phyloP scores from a whole-genome alignment of 2,888 invertebrate species.

The Hydroisotoma schaefferi region DNA sequence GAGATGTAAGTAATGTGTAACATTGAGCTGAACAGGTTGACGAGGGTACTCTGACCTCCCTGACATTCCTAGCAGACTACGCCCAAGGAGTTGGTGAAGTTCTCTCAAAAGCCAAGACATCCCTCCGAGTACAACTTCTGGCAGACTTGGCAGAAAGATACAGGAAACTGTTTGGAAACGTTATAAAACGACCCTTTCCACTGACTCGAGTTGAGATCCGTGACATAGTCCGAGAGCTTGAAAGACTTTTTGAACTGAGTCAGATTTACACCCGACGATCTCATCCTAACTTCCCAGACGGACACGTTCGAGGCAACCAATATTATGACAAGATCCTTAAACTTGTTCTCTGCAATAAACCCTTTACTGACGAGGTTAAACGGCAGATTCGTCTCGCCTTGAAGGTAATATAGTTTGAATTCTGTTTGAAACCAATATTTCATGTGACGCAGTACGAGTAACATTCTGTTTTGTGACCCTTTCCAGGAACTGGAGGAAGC shows the following conservation, averaged over 20 bases:
- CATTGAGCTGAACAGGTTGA: no score
- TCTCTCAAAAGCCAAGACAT: neutral
- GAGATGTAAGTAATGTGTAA: no score
- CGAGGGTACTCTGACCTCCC: neutral
- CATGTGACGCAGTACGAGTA: no score
- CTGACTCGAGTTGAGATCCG: conserved; percentile 21
- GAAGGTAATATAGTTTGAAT: conserved; percentile 6
- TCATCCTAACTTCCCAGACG: conserved; percentile 10
- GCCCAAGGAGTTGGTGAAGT: neutral
- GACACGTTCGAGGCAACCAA: neutral
- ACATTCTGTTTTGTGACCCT: no score
- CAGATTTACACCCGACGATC: conserved; percentile 19
- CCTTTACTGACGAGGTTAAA: conserved; percentile 14
- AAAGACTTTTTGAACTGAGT: conserved; percentile 21
- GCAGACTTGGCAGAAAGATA: neutral
- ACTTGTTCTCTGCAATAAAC: conserved; percentile 3
- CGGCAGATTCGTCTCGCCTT: conserved; percentile 2
- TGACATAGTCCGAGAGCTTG: conserved; percentile 29
- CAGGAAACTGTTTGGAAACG: neutral
- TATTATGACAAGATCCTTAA: conserved; percentile 6
- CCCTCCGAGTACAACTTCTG: neutral
- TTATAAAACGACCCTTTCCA: conserved; percentile 16
- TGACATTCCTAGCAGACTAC: neutral
- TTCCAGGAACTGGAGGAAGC: conserved; percentile 30
- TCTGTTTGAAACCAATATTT: no score